Evolutionary conservation across 1,140 invertebrate species (phyloP).

Genomic region (Drosophila insularis): DNA sequence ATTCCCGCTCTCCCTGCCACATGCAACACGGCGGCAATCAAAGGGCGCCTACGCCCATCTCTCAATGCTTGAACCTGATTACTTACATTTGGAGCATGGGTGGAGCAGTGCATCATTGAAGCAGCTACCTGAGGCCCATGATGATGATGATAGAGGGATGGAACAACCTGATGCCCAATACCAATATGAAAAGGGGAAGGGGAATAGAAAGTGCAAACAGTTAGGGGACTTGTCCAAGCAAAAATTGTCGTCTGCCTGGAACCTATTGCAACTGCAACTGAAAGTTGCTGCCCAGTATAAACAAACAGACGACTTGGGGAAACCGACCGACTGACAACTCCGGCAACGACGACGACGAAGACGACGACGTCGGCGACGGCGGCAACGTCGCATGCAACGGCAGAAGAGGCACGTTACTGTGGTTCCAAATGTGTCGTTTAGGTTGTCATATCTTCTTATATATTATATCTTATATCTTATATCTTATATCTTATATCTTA

Average conservation of each 20-base stretch:
- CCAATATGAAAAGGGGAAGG: conserved; percentile 15
- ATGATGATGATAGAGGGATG: not conserved
- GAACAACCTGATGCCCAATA: not conserved
- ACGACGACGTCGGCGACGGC: conserved; percentile 10
- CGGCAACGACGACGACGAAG: not conserved
- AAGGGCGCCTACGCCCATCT: conserved; percentile 49
- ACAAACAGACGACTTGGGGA: conserved; percentile 66
- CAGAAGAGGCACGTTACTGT: not conserved
- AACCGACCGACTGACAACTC: conserved; percentile 34
- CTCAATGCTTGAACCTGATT: conserved; percentile 35
- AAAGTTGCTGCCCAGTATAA: conserved; percentile 69
- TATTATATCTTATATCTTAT: too few relatives aligned
- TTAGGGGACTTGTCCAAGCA: conserved; percentile 64
- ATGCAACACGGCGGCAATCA: conserved; percentile 25
- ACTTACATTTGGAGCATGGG: conserved; percentile 48
- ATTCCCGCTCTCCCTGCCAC: not conserved
- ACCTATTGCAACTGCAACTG: conserved; percentile 64
- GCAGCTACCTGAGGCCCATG: not conserved
- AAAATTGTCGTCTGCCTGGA: conserved; percentile 48
- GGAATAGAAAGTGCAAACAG: conserved; percentile 77
- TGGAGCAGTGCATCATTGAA: conserved; percentile 13
- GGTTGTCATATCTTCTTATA: not conserved
- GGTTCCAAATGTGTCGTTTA: not conserved
- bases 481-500: too few relatives aligned
- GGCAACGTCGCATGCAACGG: conserved; percentile 39